Evolutionary conservation across 2,797 vertebrate species (phyloP), one percentile per base, ranked within the genome.

Genomic region (Mormyrops boulengeri): DNA sequence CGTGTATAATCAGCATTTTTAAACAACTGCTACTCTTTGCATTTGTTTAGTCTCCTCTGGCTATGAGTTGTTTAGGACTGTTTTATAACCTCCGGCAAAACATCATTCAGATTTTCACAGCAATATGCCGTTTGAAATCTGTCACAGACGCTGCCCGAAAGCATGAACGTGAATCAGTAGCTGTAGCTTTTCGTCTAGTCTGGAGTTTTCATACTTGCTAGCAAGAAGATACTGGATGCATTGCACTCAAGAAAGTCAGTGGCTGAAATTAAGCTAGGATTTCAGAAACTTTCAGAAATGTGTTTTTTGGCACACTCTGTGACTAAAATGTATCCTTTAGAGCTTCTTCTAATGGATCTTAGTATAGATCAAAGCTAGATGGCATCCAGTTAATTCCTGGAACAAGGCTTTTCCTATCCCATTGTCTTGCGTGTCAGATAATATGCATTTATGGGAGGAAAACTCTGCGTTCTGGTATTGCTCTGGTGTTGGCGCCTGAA

Each of bases 261-360:
- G 14, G 73, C 73, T 80, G 17, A n/a, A 38, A 77, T 41, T 41
- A 5, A 77, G 69, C 14, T 77, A 77, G 93, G 92, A 90, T 95
- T 95, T 95, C 55, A n/a, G 19, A 57, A 96, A 95, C 95, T 94
- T 94, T 95, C 94, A 96, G 95, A 41, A 77, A 77, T 19, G 5
- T 77, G 14, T 77, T 19, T 73, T 19, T 77, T 57, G 69, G 34
- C 34, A 38, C 30, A 38, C 30, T 5, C 30, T 77, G 12, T 19
- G 7, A 19, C 19, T 77, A 77, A 77, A 77, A 41, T 41, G 14
- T 77, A 77, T 69, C 96, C 94, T 96, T 95, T 93, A 95, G 93
- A 95, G 96, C 95, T 95, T 96, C 94, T 95, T 95, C 95, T 95
- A 41, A 95, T 95, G 93, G 94, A 94, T 95, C 92, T 94, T 94